Evolutionary conservation across 2,113 vertebrate species (phyloP), one percentile per base, ranked within the genome.

Genomic region (Anguilla rostrata): DNA sequence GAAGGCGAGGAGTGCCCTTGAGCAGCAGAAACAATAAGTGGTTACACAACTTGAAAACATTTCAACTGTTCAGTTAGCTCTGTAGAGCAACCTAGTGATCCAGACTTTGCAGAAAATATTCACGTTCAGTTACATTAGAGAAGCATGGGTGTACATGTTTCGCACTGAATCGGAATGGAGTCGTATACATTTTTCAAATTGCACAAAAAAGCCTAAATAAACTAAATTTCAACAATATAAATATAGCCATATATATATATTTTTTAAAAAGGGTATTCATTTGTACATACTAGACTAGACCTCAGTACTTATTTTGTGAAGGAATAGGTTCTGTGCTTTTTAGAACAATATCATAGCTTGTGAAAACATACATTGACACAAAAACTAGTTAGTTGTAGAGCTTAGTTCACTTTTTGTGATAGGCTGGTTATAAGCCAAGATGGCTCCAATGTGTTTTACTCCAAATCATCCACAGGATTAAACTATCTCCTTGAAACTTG

Each of bases 1-100:
- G 39, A 78, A 2, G 90, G 86, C 78, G 90, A 91, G 15, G n/a
- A 34, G 87, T 88, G 83, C 7, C 87, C 93, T 94, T 88, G 39
- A 89, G 84, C 85, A 14, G 49, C 43, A 34, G 2, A 83, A 46
- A 39, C 29, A 60, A 86, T 41, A 63, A 63, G 39, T 43, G 46
- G 53, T 49, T 40, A 43, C 39, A 86, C 8, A 66, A 20, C 56
- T 9, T n/a, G 53, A 29, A 84, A 66, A 16, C 49, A 81, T 66
- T n/a, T 82, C 29, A 82, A 40, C 71, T 5, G 60, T 26, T 66
- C 2, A 34, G 71, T 75, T 75, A 75, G n/a, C 26, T 75, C n/a
- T 5, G 60, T 66, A 26, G 18, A 29, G 71, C 71, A 75, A n/a
- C 39, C 14, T 29, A 41, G 4, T 6, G 39, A 75, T 34, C 39